Evolutionary conservation across 2,888 invertebrate genomes (phyloP).

Genomic region (Sceliomorpha sp.): DNA sequence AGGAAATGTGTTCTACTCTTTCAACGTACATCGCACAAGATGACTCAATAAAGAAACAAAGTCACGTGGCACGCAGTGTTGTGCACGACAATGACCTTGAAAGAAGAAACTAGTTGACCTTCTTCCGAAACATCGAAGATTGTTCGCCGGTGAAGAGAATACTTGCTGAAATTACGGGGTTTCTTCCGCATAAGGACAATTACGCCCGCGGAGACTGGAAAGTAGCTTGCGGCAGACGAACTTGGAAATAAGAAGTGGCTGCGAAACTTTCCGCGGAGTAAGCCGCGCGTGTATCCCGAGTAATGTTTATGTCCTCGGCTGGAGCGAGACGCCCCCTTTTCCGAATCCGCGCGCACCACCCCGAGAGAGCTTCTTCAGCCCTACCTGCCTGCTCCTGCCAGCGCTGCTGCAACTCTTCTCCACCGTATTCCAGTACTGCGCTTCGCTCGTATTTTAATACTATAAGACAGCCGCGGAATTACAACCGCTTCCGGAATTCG

Average conservation of each 20-base stretch:
- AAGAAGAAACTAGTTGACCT: conserved; percentile 57
- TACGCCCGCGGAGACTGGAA: conserved; percentile 1
- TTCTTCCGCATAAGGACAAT: conserved; percentile 5
- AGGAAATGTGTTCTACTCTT: conserved; percentile 15
- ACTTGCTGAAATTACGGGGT: conserved; percentile 2
- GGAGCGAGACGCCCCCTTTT: background rate
- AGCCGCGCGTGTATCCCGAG: conserved; percentile 15
- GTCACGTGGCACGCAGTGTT: background rate
- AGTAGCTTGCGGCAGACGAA: conserved; percentile 12
- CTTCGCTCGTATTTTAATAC: conserved; percentile 26
- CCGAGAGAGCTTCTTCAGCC: conserved; percentile 9
- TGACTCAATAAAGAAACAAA: conserved; percentile 3
- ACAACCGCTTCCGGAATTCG: conserved; percentile 28
- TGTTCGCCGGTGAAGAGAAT: conserved; percentile 2
- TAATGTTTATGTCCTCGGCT: conserved; percentile 18
- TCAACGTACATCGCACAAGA: conserved; percentile 20
- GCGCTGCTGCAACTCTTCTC: conserved; percentile 15
- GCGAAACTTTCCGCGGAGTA: conserved; percentile 13
- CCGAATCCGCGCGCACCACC: background rate
- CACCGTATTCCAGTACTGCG: conserved; percentile 4
- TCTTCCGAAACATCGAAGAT: conserved; percentile 39
- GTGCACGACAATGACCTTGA: conserved; percentile 38
- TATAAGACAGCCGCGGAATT: conserved; percentile 28
- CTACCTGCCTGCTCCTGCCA: no score
- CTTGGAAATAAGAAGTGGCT: conserved; percentile 27